A percentile compares a stretch with the other conserved stretches of the same genome.
These are phyloP conservation scores for Carassius carassius DNA, from an alignment of 2,113 vertebrate species.

Conservation along the genomic window DNA sequence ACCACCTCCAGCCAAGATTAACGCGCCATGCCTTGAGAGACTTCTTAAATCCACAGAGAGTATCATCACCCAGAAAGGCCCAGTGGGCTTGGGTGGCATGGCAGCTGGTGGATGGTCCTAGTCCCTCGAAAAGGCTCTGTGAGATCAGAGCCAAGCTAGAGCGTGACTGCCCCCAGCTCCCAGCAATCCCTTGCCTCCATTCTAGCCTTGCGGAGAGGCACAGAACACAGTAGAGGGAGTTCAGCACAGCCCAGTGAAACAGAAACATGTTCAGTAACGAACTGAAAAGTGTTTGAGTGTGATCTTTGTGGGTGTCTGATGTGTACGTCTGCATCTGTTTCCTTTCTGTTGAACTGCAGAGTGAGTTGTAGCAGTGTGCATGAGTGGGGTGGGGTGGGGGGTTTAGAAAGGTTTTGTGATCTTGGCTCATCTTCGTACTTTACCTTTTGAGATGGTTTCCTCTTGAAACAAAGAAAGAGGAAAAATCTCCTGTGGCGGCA, in stretches of 20 bases:
- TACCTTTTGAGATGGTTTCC: no score
- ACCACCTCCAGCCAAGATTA: constrained; percentile 73
- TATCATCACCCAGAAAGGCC: constrained; percentile 72
- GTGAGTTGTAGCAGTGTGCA: constrained; percentile 39
- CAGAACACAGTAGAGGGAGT: constrained; percentile 55
- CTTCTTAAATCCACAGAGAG: constrained; percentile 81
- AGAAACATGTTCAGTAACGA: constrained; percentile 45
- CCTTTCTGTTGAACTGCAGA: constrained; percentile 54
- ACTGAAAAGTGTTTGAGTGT: constrained; percentile 50
- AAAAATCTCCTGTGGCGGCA: no score
- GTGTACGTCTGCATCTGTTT: constrained; percentile 63
- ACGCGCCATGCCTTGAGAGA: constrained; percentile 78
- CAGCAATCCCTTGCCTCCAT: constrained; percentile 57
- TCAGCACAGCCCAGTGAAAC: constrained; percentile 31
- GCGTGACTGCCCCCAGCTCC: constrained; percentile 55
- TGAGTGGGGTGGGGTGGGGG: constrained; percentile 24
- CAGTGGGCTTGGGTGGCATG: constrained; percentile 58
- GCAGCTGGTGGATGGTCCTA: constrained; percentile 73
- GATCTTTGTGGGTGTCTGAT: constrained; percentile 59
- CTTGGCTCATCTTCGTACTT: no score
- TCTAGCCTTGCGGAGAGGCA: constrained; percentile 71
- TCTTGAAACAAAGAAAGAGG: no score
- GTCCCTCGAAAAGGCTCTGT: constrained; percentile 60
- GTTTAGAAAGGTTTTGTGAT: no score
- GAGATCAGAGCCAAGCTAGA: constrained; percentile 40